A percentile compares a stretch with the other conserved stretches of the same genome.
Evolutionary conservation across 2,113 vertebrate species (phyloP).

Genomic region (Carettochelys insculpta): DNA sequence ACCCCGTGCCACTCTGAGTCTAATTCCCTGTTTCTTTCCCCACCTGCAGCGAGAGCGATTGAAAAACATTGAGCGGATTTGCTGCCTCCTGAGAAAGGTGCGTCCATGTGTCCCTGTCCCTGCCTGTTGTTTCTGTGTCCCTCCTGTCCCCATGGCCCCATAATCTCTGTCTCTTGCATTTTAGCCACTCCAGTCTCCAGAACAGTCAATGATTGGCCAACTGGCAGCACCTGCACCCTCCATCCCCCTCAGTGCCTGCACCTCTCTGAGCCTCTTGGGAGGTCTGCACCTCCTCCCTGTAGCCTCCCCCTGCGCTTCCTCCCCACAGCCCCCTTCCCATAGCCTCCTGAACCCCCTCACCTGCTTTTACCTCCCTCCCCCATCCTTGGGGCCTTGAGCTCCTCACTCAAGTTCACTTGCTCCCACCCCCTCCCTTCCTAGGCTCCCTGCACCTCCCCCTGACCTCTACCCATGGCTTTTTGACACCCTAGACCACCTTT

Average conservation of each 20-base stretch:
- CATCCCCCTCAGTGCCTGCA: neutral
- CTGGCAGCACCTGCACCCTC: neutral
- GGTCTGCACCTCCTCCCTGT: neutral
- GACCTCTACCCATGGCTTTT: neutral
- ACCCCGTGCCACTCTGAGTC: neutral
- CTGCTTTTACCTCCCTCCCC: too few relatives aligned
- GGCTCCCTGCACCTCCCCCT: neutral
- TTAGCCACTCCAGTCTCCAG: neutral
- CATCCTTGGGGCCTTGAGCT: too few relatives aligned
- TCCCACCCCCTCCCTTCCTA: neutral
- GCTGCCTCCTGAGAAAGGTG: conserved; percentile 91
- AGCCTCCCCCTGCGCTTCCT: neutral
- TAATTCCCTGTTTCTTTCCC: conserved; percentile 18
- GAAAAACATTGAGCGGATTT: conserved; percentile 93
- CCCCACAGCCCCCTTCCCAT: neutral
- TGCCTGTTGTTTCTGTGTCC: neutral
- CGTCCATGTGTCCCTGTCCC: conserved; percentile 58
- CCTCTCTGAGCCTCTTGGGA: too few relatives aligned
- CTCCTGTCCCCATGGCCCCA: neutral
- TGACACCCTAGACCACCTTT: too few relatives aligned
- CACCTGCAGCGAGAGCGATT: conserved; percentile 88
- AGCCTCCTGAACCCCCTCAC: neutral
- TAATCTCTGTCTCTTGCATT: neutral
- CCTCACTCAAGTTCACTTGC: too few relatives aligned
- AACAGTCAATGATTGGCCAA: neutral